These are phyloP conservation scores for Lepidurus couesii DNA, from an alignment of 1,140 invertebrate species.

Conservation along the genomic window DNA sequence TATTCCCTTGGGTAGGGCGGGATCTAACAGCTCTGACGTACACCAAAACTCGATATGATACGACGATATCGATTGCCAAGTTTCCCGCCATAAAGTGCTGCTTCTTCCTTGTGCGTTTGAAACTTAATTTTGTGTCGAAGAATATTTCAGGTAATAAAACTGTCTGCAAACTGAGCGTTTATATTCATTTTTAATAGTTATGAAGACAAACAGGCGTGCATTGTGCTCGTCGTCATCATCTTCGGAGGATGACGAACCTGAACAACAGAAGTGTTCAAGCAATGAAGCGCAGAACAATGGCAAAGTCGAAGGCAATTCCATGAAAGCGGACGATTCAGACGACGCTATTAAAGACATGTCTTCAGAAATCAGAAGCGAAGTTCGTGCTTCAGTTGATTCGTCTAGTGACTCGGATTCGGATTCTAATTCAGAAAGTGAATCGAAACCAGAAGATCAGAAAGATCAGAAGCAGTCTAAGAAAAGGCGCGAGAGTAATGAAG, in stretches of 20 bases:
- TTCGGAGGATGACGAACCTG: neutral
- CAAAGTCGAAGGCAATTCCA: too few relatives aligned
- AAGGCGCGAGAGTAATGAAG: neutral
- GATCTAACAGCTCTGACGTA: too few relatives aligned
- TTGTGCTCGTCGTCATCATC: neutral
- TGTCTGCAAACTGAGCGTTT: neutral
- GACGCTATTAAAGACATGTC: too few relatives aligned
- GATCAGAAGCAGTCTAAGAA: too few relatives aligned
- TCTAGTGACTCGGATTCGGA: too few relatives aligned
- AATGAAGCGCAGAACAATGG: neutral
- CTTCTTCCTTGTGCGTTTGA: neutral
- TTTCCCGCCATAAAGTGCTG: neutral
- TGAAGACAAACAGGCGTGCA: neutral
- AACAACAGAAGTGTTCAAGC: neutral
- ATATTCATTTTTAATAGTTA: neutral
- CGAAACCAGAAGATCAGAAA: too few relatives aligned
- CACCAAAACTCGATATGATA: neutral
- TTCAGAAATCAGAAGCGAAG: too few relatives aligned
- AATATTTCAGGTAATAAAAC: neutral
- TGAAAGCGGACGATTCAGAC: too few relatives aligned
- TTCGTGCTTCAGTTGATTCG: too few relatives aligned
- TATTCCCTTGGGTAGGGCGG: too few relatives aligned
- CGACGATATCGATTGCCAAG: neutral
- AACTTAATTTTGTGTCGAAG: neutral
- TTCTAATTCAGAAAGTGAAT: too few relatives aligned